These are phyloP conservation scores for Elephas maximus DNA, from an alignment of 2,113 vertebrate species.

Conservation along the genomic window DNA sequence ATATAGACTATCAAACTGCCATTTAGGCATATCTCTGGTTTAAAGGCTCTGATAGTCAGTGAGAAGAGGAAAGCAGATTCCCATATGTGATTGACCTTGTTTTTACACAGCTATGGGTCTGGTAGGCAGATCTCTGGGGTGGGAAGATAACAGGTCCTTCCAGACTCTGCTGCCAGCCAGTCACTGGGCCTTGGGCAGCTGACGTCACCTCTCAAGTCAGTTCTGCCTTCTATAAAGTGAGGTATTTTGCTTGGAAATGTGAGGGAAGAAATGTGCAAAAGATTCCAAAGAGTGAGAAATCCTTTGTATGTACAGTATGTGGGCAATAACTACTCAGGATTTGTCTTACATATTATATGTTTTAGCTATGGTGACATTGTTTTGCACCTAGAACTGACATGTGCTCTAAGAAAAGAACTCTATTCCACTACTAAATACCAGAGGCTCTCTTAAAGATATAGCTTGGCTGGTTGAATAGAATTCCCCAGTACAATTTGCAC, in stretches of 20 bases:
- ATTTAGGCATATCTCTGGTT: not conserved
- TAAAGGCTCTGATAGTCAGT: not conserved
- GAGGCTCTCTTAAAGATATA: not conserved
- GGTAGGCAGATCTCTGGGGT: not conserved
- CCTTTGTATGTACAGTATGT: not conserved
- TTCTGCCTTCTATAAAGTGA: constrained; percentile 12
- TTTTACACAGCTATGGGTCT: not conserved
- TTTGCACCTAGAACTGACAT: not conserved
- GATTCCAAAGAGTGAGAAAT: not conserved
- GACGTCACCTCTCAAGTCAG: not conserved
- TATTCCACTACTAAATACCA: not conserved
- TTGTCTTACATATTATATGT: not conserved
- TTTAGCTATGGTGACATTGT: not conserved
- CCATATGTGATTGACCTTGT: accelerated
- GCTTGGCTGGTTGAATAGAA: not conserved
- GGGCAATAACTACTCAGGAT: not conserved
- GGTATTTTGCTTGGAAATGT: not conserved
- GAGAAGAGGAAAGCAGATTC: not conserved
- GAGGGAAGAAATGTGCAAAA: not conserved
- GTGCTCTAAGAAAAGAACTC: not conserved
- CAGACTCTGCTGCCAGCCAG: no score
- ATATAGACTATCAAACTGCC: not conserved
- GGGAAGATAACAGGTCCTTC: not conserved
- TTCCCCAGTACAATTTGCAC: not conserved
- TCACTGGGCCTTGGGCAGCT: not conserved